A percentile compares a stretch with the other conserved stretches of the same genome.
Evolutionary conservation across 2,888 invertebrate species (phyloP).

Genomic region (Amorpha juglandis): DNA sequence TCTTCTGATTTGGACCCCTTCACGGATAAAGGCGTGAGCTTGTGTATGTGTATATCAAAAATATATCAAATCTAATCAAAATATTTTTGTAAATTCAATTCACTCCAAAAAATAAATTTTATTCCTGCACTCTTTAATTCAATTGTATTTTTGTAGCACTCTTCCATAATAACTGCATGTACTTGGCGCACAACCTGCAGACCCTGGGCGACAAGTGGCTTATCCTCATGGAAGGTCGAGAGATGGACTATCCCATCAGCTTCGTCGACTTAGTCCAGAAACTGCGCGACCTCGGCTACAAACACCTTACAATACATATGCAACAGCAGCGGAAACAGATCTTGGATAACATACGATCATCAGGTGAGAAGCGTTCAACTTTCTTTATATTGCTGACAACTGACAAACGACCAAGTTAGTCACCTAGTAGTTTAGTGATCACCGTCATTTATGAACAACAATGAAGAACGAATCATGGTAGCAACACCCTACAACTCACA

Average conservation of each 20-base stretch:
- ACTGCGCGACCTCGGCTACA: constrained; percentile 87
- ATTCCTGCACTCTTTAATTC: no score
- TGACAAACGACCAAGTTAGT: no score
- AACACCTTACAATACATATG: constrained; percentile 89
- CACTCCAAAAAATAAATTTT: no score
- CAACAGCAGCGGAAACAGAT: constrained; percentile 90
- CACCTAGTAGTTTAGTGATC: no score
- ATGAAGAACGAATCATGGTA: no score
- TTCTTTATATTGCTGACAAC: no score
- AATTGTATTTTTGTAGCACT: constrained; percentile 83
- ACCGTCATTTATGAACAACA: no score
- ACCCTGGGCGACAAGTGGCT: constrained; percentile 88
- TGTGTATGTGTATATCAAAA: no score
- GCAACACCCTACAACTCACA: no score
- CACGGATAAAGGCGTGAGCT: no score
- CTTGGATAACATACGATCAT: constrained; percentile 89
- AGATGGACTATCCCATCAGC: constrained; percentile 84
- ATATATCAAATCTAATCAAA: no score
- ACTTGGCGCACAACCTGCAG: constrained; percentile 89
- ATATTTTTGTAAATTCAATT: no score
- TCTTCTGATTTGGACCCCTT: neutral
- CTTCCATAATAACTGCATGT: constrained; percentile 97
- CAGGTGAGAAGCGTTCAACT: constrained; percentile 79
- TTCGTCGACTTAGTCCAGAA: constrained; percentile 88
- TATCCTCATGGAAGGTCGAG: constrained; percentile 82